A percentile compares a stretch with the other conserved stretches of the same genome.
Evolutionary conservation across 2,113 vertebrate genomes (phyloP).

Genomic region (Neofelis nebulosa): DNA sequence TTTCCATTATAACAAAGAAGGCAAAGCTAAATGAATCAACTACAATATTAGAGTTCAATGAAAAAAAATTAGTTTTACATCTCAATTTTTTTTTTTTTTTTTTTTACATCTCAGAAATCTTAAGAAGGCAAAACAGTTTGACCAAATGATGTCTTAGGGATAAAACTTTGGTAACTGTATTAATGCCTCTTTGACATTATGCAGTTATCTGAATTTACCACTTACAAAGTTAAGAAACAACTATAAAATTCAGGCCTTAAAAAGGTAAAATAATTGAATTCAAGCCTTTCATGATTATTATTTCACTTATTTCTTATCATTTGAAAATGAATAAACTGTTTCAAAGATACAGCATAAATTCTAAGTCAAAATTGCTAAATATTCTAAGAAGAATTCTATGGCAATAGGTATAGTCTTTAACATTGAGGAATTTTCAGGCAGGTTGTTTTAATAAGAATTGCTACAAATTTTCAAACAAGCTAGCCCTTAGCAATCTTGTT

Average conservation of each 20-base stretch:
- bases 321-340: neutral
- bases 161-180: neutral
- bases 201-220: neutral
- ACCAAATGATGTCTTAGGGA: neutral
- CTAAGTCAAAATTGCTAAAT: constrained; percentile 34
- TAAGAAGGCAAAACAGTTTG: neutral
- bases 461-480: neutral
- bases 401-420: neutral
- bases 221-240: neutral
- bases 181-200: neutral
- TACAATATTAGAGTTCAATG: neutral
- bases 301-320: neutral
- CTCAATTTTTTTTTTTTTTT: neutral
- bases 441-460: neutral
- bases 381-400: neutral
- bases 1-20: neutral
- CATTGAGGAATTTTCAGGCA: neutral
- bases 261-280: constrained; percentile 23
- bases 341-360: constrained; percentile 2
- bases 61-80: constrained; percentile 13
- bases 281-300: neutral
- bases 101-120: neutral
- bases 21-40: constrained; percentile 14
- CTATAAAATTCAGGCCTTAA: neutral
- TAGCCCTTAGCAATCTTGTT: neutral